Conservation (phyloP, 2,888 invertebrate genomes). For the Drosophila neonasuta region DNA sequence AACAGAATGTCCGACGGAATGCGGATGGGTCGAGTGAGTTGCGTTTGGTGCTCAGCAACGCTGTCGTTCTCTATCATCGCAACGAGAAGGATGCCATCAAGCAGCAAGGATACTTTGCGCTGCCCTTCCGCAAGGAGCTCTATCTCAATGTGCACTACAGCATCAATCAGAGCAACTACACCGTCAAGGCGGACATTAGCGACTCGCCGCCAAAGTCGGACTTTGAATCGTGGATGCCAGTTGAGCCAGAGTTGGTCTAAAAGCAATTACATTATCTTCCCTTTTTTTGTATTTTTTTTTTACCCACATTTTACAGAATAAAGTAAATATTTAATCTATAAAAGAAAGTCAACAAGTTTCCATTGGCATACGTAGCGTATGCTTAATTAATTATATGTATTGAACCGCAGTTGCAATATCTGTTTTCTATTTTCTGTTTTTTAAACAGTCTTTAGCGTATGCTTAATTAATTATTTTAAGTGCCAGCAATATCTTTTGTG, state of each 20-base stretch:
- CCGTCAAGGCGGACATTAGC: conserved; percentile 74
- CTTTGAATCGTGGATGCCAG: conserved; percentile 37
- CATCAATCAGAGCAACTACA: conserved; percentile 69
- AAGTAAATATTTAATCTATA: neutral
- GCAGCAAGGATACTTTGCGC: conserved; percentile 58
- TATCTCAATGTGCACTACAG: conserved; percentile 71
- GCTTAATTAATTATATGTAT: too few relatives aligned
- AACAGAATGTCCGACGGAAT: conserved; percentile 61
- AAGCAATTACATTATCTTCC: neutral
- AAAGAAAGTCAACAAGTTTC: neutral
- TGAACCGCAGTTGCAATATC: too few relatives aligned
- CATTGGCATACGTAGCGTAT: too few relatives aligned
- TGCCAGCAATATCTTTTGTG: too few relatives aligned
- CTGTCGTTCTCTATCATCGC: conserved; percentile 67
- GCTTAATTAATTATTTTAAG: too few relatives aligned
- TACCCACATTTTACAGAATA: neutral
- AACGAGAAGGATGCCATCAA: conserved; percentile 37
- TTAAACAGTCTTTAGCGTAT: too few relatives aligned
- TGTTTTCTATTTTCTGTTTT: too few relatives aligned
- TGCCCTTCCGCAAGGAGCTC: conserved; percentile 57
- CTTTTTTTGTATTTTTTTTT: conserved; percentile 8
- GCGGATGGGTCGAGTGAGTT: conserved; percentile 69
- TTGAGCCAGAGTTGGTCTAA: neutral
- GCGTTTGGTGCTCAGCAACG: conserved; percentile 67
- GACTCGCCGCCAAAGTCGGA: conserved; percentile 54